Conservation (phyloP, 1,140 invertebrate genomes). For the Lordiphosa collinella region DNA sequence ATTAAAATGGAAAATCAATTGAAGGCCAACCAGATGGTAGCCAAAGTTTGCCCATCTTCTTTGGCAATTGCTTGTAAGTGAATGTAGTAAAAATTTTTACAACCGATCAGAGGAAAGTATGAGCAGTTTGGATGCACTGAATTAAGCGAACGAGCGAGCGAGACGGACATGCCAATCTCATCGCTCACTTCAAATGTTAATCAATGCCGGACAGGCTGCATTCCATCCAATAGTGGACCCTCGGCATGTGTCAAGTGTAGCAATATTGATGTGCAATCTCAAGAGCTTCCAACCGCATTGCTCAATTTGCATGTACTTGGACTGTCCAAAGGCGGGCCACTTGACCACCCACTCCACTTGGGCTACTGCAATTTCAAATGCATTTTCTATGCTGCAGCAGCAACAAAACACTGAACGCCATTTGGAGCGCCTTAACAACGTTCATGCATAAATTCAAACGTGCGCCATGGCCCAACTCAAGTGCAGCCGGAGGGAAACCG, state of each 20-base stretch:
- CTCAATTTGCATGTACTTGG: conserved; percentile 56
- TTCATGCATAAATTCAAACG: conserved; percentile 74
- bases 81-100: conserved; percentile 53
- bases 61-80: conserved; percentile 63
- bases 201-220: conserved; percentile 35
- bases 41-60: conserved; percentile 20
- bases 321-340: conserved; percentile 14
- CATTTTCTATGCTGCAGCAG: conserved; percentile 52
- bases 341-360: conserved; percentile 19
- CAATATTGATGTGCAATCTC: conserved; percentile 69
- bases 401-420: conserved; percentile 20
- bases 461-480: conserved; percentile 34
- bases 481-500: conserved; percentile 27
- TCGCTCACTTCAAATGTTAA: conserved; percentile 52
- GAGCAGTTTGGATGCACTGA: conserved; percentile 27
- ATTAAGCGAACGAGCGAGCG: conserved; percentile 4
- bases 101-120: conserved; percentile 29
- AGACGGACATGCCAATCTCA: conserved; percentile 19
- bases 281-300: conserved; percentile 43
- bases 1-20: conserved; percentile 49
- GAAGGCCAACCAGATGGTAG: conserved; percentile 52
- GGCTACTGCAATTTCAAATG: conserved; percentile 53
- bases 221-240: conserved; percentile 2
- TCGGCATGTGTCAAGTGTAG: conserved; percentile 61
- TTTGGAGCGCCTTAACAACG: conserved; percentile 20